Percentiles rank a stretch among this genome's conserved stretches.
phyloP scores from a whole-genome alignment of 1,140 invertebrate genomes.

The Meloidogyne floridensis region DNA sequence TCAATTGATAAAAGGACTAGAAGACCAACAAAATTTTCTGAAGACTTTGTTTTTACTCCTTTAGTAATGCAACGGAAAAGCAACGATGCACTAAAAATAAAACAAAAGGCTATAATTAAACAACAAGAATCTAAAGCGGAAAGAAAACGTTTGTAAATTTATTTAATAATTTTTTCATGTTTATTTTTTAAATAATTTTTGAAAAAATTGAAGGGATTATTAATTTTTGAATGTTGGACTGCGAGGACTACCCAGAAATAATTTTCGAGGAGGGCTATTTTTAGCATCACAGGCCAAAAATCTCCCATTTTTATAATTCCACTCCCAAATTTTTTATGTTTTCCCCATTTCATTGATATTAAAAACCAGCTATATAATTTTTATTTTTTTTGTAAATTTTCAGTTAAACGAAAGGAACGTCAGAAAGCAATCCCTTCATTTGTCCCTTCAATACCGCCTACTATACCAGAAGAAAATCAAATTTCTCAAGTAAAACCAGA shows the following conservation, averaged over 20 bases:
- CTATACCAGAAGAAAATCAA: not conserved
- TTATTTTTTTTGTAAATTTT: not conserved
- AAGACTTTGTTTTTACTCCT: constrained; percentile 22
- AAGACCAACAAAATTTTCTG: constrained; percentile 10
- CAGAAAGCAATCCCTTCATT: not conserved
- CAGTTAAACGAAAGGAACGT: not conserved
- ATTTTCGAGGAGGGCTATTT: too few species aligned
- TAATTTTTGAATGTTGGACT: too few species aligned
- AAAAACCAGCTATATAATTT: not conserved
- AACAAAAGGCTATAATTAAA: constrained; percentile 7
- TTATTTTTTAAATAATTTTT: too few species aligned
- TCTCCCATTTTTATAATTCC: too few species aligned
- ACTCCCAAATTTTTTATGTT: too few species aligned
- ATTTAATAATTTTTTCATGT: too few species aligned
- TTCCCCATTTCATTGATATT: too few species aligned
- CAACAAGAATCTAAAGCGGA: not conserved
- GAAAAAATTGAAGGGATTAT: too few species aligned
- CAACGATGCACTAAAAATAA: not conserved
- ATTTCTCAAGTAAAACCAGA: not conserved
- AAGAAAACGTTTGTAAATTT: not conserved
- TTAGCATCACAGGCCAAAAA: too few species aligned
- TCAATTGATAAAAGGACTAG: constrained; percentile 3
- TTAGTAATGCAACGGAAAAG: not conserved
- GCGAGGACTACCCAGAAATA: too few species aligned
- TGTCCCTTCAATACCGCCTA: not conserved